Percentiles rank a stretch among this genome's conserved stretches.
phyloP scores from a whole-genome alignment of 1,140 invertebrate species.

The Macrosteles quadrilineatus region DNA sequence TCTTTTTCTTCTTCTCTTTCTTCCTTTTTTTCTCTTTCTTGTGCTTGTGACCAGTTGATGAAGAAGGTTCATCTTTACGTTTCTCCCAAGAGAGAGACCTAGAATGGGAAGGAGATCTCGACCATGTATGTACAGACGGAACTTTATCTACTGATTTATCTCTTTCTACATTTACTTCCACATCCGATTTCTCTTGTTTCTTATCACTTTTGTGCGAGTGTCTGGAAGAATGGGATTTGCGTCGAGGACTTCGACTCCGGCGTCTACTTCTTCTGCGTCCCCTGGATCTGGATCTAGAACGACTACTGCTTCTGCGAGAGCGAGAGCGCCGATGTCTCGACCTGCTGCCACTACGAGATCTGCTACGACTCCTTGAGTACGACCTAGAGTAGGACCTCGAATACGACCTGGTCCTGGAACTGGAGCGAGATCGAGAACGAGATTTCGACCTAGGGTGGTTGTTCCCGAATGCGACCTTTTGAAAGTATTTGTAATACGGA shows the following conservation, averaged over 20 bases:
- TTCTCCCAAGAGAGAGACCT: slow-evolving; percentile 15
- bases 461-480: slow-evolving; percentile 50
- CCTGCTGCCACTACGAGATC: no score
- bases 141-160: slow-evolving; percentile 12
- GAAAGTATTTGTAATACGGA: slow-evolving; percentile 53
- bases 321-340: slow-evolving; percentile 44
- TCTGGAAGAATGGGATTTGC: slow-evolving; percentile 9
- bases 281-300: slow-evolving; percentile 28
- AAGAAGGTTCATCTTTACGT: not conserved
- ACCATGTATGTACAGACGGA: slow-evolving; percentile 5
- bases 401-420: slow-evolving; percentile 18
- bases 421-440: slow-evolving; percentile 26
- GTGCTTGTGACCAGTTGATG: not conserved
- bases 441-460: slow-evolving; percentile 33
- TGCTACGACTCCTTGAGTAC: slow-evolving; percentile 25
- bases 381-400: slow-evolving; percentile 12
- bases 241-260: not conserved
- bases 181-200: not conserved
- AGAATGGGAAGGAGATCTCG: not conserved
- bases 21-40: slow-evolving; percentile 22
- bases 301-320: slow-evolving; percentile 7
- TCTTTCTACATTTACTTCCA: not conserved
- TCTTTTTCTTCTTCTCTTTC: slow-evolving; percentile 13
- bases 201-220: not conserved
- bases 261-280: not conserved